These are phyloP conservation scores for Dendroctonus ponderosae DNA, from an alignment of 1,140 invertebrate genomes.

Conservation along the genomic window DNA sequence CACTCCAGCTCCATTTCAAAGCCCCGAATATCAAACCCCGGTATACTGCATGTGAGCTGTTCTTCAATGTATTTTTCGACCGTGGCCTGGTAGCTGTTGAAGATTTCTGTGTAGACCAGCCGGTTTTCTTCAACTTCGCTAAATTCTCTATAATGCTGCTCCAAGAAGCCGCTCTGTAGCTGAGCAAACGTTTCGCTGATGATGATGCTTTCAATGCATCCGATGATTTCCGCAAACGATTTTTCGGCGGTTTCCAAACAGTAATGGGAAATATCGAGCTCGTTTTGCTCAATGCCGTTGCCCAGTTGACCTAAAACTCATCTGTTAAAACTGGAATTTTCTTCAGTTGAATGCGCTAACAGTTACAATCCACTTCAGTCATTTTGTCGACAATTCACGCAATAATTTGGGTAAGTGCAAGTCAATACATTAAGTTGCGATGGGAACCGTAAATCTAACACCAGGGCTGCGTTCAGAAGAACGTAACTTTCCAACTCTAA, in stretches of 20 bases:
- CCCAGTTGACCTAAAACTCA: not conserved
- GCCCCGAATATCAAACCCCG: constrained; percentile 62
- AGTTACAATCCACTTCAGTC: constrained; percentile 17
- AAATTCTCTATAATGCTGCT: constrained; percentile 68
- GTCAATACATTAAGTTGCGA: too few relatives aligned
- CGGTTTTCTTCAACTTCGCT: constrained; percentile 72
- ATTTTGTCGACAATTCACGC: not conserved
- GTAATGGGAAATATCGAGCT: constrained; percentile 38
- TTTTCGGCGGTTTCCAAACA: constrained; percentile 42
- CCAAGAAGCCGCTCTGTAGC: constrained; percentile 63
- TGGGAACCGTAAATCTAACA: too few relatives aligned
- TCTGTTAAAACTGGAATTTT: not conserved
- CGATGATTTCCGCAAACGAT: constrained; percentile 62
- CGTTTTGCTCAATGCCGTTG: not conserved
- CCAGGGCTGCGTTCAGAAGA: too few relatives aligned
- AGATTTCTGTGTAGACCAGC: constrained; percentile 69
- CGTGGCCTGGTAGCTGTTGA: constrained; percentile 66
- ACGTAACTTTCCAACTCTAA: not conserved
- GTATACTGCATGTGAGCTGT: constrained; percentile 57
- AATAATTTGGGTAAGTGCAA: not conserved
- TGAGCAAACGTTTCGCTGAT: constrained; percentile 55
- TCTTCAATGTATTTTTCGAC: constrained; percentile 65
- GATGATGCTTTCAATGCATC: constrained; percentile 70
- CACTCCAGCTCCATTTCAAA: constrained; percentile 64
- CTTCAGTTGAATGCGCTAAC: not conserved